Evolutionary conservation across 2,888 invertebrate species (phyloP), one percentile per base, ranked within the genome.

Genomic region (Conchocele bisecta): DNA sequence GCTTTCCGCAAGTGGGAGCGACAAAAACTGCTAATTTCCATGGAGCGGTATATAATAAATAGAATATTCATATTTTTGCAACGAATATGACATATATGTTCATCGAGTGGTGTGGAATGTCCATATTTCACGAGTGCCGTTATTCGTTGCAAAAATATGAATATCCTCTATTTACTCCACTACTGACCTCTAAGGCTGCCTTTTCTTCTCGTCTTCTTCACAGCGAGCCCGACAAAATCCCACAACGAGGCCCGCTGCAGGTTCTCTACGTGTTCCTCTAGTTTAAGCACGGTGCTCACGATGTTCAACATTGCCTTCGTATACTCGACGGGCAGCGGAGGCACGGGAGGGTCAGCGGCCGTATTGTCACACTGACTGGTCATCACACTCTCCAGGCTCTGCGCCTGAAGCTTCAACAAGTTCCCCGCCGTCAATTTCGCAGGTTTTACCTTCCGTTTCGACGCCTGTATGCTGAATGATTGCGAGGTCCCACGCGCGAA

Each of bases 171-270:
- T 3, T 1, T 11, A 11, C 58, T n/a, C 20, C 6, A 44, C n/a
- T n/a, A 26, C 64, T 54, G 63, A 89, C 89, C 88, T 84, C 86
- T 86, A 1, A 89, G 70, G 65, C 87, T 88, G 13, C 85, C 84
- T 76, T 87, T 85, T 29, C 82, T 71, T 20, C 77, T 75, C 22
- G 75, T 70, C 67, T 87, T 84, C 68, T 83, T 85, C 42, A 74
- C 73, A 13, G 81, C 71, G 24, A 83, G 71, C 9, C 85, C 87
- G 7, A 81, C 83, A n/a, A 84, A 73, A 72, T 88, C 86, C 88
- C 88, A 88, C 15, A 83, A 75, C 15, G 85, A 81, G 31, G 83
- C 83, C 44, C 79, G 81, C 57, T 86, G 82, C 15, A 89, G 75
- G 20, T 70, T 72, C 41, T 88, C 86, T 22, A 89, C 76, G 69